Percentiles rank a stretch among this genome's conserved stretches.
These are phyloP conservation scores for Fulmarus glacialis DNA, from an alignment of 2,113 vertebrate genomes.

Conservation along the genomic window DNA sequence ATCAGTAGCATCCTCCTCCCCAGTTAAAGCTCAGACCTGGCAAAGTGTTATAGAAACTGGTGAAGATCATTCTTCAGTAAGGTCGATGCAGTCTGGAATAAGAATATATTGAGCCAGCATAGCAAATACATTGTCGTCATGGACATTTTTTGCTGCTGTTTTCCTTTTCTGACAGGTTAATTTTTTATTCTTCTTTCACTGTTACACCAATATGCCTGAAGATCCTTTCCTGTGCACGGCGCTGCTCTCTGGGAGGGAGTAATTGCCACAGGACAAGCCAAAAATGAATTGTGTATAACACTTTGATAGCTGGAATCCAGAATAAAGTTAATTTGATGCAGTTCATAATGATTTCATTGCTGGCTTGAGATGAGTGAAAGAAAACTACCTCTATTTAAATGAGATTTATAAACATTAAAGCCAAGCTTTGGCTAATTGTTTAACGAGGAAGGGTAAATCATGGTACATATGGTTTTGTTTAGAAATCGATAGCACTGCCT, in stretches of 20 bases:
- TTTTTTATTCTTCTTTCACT: constrained; percentile 16
- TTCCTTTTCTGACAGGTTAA: constrained; percentile 27
- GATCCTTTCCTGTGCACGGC: not conserved
- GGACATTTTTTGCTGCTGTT: constrained; percentile 25
- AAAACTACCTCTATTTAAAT: not conserved
- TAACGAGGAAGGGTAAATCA: not conserved
- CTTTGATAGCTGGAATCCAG: not conserved
- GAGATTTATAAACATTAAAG: not conserved
- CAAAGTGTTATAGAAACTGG: not conserved
- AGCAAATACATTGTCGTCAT: not conserved
- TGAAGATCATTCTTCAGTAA: constrained; percentile 38
- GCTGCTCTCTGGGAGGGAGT: not conserved
- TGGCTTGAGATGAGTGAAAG: not conserved
- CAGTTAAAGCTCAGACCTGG: not conserved
- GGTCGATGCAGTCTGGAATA: constrained; percentile 19
- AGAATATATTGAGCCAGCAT: constrained; percentile 26
- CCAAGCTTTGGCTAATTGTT: not conserved
- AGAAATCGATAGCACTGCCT: not conserved
- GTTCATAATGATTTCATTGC: not conserved
- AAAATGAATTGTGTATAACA: not conserved
- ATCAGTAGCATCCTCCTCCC: not conserved
- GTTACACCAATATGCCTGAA: not conserved
- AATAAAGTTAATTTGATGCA: not conserved
- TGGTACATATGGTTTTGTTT: not conserved
- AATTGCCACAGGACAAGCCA: not conserved